Evolutionary conservation across 2,888 invertebrate species (phyloP).

Genomic region (Antitype chi): DNA sequence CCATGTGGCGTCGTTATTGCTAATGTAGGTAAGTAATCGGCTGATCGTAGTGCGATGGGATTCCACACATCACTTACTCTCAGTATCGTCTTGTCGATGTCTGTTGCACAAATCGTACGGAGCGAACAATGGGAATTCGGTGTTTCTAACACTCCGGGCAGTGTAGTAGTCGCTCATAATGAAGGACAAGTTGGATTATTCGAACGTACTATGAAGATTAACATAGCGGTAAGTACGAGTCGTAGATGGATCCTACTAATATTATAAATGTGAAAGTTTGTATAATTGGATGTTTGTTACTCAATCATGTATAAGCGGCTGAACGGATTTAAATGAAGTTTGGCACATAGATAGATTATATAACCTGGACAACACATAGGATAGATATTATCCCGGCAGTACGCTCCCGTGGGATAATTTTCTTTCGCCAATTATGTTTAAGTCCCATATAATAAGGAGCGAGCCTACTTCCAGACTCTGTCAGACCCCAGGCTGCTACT

Average conservation of each 20-base stretch:
- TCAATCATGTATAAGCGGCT: no score
- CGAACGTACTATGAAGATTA: constrained; percentile 29
- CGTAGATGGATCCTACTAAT: no score
- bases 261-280: no score
- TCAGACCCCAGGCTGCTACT: neutral
- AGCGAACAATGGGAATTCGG: constrained; percentile 42
- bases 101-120: neutral
- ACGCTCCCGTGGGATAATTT: no score
- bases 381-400: no score
- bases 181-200: constrained; percentile 29
- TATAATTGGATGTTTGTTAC: no score
- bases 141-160: neutral
- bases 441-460: no score
- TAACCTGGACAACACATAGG: no score
- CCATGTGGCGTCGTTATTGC: constrained; percentile 13
- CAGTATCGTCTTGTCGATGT: constrained; percentile 9
- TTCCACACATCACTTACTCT: constrained; percentile 4
- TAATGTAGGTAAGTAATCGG: constrained; percentile 18
- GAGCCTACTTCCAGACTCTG: neutral
- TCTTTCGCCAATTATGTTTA: neutral
- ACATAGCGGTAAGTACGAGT: constrained; percentile 24
- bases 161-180: neutral
- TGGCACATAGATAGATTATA: no score
- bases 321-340: no score
- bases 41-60: constrained; percentile 27